phyloP scores from a whole-genome alignment of 2,797 vertebrate genomes.

The Pipistrellus nathusii region DNA sequence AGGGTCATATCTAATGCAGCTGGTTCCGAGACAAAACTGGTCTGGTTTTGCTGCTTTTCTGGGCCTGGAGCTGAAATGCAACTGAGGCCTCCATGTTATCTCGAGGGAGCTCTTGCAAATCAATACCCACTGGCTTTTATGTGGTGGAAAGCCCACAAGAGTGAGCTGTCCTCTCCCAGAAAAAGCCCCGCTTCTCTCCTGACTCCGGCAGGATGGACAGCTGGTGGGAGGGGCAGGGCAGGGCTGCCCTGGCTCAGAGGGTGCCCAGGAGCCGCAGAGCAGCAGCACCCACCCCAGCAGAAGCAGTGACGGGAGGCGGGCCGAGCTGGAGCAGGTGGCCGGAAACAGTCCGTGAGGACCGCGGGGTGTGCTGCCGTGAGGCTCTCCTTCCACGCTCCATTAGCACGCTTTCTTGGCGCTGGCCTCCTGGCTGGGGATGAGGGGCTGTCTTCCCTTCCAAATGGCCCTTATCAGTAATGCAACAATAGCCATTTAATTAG shows the following conservation, averaged over 20 bases:
- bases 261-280: background rate
- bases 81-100: rapidly evolving
- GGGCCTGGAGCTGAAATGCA: too few species aligned
- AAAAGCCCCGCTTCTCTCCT: background rate
- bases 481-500: slow-evolving; percentile 85
- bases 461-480: slow-evolving; percentile 83
- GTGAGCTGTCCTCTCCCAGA: background rate
- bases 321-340: slow-evolving; percentile 40
- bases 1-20: too few species aligned
- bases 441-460: slow-evolving; percentile 74
- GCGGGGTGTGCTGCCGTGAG: background rate
- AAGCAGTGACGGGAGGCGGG: background rate
- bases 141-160: background rate
- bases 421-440: slow-evolving; percentile 37
- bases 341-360: background rate
- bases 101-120: background rate
- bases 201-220: background rate
- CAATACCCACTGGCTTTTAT: background rate
- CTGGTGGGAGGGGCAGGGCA: background rate
- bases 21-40: too few species aligned
- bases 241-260: background rate
- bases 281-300: background rate
- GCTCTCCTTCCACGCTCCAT: slow-evolving; percentile 37
- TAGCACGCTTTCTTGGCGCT: slow-evolving; percentile 69
- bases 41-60: too few species aligned